Conservation (phyloP, 2,888 invertebrate genomes). For the Catocala fraxini region DNA sequence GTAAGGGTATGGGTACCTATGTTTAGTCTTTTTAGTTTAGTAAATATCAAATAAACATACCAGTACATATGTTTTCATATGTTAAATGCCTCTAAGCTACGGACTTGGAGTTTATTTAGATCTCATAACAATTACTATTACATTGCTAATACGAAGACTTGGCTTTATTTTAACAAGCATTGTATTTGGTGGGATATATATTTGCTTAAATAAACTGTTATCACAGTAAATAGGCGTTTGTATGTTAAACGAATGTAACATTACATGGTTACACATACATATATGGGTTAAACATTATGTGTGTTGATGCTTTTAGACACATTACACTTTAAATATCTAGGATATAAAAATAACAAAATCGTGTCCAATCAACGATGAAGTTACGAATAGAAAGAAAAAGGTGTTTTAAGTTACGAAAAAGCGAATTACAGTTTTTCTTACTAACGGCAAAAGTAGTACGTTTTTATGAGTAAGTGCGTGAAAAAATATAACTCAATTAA, state of each 20-base stretch:
- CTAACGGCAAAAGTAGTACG: conserved; percentile 21
- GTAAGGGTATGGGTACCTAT: no score
- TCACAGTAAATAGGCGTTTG: not conserved
- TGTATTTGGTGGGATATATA: not conserved
- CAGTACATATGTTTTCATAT: no score
- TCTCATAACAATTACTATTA: no score
- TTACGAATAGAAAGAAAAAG: conserved; percentile 34
- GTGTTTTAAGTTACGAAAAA: conserved; percentile 36
- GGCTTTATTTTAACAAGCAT: no score
- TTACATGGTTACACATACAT: not conserved
- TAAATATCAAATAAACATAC: no score
- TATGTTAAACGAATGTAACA: not conserved
- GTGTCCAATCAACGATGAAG: conserved; percentile 39
- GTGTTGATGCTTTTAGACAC: not conserved
- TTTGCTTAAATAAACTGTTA: conserved; percentile 13
- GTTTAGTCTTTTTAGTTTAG: no score
- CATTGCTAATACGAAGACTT: no score
- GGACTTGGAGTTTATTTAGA: no score
- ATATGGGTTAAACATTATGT: no score
- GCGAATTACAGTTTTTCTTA: conserved; percentile 28
- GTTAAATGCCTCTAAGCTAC: no score
- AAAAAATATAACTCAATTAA: conserved; percentile 31
- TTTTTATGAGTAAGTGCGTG: conserved; percentile 32
- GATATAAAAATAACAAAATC: conserved; percentile 12
- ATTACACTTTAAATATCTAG: conserved; percentile 1